Conservation (phyloP, 2,113 vertebrate genomes). For the Electrona antarctica region DNA sequence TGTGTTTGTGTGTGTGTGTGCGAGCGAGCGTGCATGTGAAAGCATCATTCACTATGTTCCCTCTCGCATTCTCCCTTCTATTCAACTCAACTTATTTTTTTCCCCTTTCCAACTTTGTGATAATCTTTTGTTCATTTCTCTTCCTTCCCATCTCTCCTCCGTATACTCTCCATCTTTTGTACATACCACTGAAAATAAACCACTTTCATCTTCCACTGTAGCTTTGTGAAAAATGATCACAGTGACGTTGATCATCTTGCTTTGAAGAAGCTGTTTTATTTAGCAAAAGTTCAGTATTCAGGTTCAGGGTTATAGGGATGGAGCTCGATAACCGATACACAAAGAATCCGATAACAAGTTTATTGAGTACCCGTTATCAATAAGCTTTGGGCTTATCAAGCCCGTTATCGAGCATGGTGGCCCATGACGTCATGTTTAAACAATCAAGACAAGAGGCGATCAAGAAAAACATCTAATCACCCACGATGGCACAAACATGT, state of each 20-base stretch:
- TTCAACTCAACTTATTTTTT: conserved; percentile 11
- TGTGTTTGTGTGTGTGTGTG: background rate
- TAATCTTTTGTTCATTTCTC: conserved; percentile 28
- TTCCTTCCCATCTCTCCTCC: background rate
- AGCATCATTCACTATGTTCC: conserved; percentile 11
- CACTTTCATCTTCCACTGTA: conserved; percentile 49
- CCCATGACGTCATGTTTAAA: too few relatives aligned
- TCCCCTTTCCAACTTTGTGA: conserved; percentile 25
- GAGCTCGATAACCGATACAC: too few relatives aligned
- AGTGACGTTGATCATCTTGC: conserved; percentile 49
- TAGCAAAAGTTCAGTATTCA: conserved; percentile 20
- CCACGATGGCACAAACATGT: too few relatives aligned
- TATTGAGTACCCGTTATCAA: too few relatives aligned
- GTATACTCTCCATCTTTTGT: conserved; percentile 21
- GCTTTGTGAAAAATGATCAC: conserved; percentile 61
- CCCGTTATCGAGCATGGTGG: too few relatives aligned
- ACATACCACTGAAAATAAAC: conserved; percentile 19
- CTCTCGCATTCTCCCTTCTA: background rate
- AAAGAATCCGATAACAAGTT: too few relatives aligned
- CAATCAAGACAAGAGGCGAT: too few relatives aligned
- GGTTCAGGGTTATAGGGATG: too few relatives aligned
- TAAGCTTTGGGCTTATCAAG: too few relatives aligned
- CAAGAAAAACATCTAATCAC: too few relatives aligned
- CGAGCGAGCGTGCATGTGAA: background rate
- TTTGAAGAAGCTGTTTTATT: conserved; percentile 55